Evolutionary conservation across 92 coral and sea anemone species (phyloP), one percentile per base, ranked within the genome.

Genomic region (Palythoa heliodiscus): DNA sequence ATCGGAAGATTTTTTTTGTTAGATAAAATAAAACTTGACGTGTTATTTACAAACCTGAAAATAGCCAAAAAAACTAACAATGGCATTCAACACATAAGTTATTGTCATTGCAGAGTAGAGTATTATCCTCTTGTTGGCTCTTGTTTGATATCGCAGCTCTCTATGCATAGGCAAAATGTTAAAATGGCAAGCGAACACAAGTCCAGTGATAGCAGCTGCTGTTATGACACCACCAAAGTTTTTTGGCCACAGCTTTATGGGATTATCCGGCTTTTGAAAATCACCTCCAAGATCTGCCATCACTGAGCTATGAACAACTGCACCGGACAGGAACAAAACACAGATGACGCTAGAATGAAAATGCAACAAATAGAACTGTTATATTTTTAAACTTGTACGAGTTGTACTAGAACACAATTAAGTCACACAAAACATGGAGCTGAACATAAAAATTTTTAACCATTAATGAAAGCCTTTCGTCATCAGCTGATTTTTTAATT

Each of bases 151-250:
- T 11, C 89, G 93, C 16, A 94, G 91, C 61, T 94, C 98, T 29
- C 95, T 88, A 57, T 94, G 98, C 93, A 94, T 92, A 3, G 98
- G 98, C 14, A 94, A 89, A 48, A 94, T 92, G 88, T 94, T 94
- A 68, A 94, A 94, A 82, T 94, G 98, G 71, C 98, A 94, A n/a
- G 95, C 89, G 71, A 94, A 94, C 11, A 95, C 91, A 55, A 94
- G 90, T 15, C 93, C 93, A 48, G 91, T 76, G 19, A 94, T 90
- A 37, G 98, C 70, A 13, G 92, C 69, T 10, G 93, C 86, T 8
- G 98, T 94, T 2, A 94, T 86, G 20, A 94, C 75, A 15, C 98
- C 95, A 2, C 98, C 98, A 40, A 94, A 76, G 85, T 76, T 78
- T 69, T 72, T 67, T 0, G 98, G 98, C 98, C 95, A 94, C 95